Percentiles rank a stretch among this genome's conserved stretches.
Conservation (phyloP, 1,140 invertebrate species). For the Bemisia tabaci region DNA sequence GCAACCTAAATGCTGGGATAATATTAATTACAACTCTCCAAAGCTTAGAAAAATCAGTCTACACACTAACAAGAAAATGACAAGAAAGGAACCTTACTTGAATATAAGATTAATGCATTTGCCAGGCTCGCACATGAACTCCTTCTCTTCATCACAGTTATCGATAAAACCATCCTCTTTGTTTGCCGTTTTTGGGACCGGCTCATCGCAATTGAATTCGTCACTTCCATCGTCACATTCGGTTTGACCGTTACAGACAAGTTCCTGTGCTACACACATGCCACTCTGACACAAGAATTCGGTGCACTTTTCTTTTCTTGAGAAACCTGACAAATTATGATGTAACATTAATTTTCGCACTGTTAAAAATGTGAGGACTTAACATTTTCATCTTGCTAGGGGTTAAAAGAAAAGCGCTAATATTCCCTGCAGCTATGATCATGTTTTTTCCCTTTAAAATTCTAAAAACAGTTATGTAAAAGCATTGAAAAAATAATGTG, state of each 20-base stretch:
- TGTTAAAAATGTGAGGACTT: no score
- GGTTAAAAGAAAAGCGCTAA: no score
- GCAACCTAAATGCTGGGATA: no score
- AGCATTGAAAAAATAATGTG: no score
- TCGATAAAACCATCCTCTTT: neutral
- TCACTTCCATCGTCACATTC: conserved; percentile 70
- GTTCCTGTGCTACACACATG: conserved; percentile 58
- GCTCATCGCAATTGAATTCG: conserved; percentile 46
- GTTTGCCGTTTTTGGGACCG: conserved; percentile 26
- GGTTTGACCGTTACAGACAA: conserved; percentile 65
- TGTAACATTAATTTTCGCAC: no score
- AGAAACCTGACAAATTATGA: no score
- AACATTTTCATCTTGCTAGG: no score
- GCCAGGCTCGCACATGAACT: conserved; percentile 1
- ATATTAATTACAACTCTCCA: no score
- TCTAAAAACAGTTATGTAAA: no score
- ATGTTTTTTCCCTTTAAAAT: no score
- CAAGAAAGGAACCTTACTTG: neutral
- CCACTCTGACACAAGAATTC: conserved; percentile 64
- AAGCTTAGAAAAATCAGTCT: no score
- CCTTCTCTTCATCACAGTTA: neutral
- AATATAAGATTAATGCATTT: neutral
- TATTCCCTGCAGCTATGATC: no score
- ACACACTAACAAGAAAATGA: neutral
- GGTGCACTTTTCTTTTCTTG: conserved; percentile 35